Conservation (phyloP, 2,113 vertebrate genomes). For the Oncorhynchus clarkii region DNA sequence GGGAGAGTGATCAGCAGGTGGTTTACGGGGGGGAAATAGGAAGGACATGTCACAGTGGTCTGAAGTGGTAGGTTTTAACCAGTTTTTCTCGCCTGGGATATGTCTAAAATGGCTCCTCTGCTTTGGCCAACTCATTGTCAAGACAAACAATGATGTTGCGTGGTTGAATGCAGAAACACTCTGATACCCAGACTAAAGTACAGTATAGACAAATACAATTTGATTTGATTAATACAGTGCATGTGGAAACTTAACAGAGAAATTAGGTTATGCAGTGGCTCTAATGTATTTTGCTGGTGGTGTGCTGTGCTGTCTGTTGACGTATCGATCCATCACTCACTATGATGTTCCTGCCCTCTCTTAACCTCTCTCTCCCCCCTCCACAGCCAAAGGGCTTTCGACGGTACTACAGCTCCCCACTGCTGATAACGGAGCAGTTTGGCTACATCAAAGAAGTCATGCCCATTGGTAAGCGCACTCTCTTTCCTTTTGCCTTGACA, state of each 20-base stretch:
- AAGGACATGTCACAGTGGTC: no score
- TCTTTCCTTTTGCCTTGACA: background rate
- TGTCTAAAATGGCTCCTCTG: background rate
- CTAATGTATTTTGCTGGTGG: background rate
- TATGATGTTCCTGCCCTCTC: constrained; percentile 26
- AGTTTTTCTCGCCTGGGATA: background rate
- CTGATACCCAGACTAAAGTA: background rate
- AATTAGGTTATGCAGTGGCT: no score
- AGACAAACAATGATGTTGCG: background rate
- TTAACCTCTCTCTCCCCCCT: constrained; percentile 48
- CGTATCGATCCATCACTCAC: background rate
- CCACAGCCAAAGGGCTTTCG: constrained; percentile 96
- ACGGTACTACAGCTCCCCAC: constrained; percentile 95
- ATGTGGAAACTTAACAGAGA: background rate
- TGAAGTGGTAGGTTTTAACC: no score
- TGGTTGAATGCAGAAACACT: background rate
- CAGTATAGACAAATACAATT: background rate
- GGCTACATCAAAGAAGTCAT: constrained; percentile 99
- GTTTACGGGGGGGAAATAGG: no score
- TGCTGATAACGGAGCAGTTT: constrained; percentile 96
- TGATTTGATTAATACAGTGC: no score
- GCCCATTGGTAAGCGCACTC: constrained; percentile 88
- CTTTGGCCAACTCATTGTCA: background rate
- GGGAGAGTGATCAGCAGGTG: no score
- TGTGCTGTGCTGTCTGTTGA: background rate